Conservation (phyloP, 1,140 invertebrate species). For the Pogonus chalceus region DNA sequence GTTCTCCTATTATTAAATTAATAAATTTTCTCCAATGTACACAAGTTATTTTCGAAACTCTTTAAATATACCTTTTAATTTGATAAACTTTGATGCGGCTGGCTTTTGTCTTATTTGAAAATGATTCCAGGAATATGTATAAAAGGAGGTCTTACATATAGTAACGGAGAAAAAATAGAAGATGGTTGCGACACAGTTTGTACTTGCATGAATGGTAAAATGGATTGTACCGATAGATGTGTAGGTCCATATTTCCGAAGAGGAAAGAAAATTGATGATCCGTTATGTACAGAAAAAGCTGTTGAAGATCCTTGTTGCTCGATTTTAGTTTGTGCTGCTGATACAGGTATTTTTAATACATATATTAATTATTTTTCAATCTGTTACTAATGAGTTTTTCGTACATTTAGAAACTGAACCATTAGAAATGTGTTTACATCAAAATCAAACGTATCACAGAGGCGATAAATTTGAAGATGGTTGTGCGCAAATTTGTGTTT, state of each 20-base stretch:
- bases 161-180: slow-evolving; percentile 50
- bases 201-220: slow-evolving; percentile 49
- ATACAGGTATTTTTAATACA: slow-evolving; percentile 35
- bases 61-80: too few species aligned
- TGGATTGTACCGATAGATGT: slow-evolving; percentile 59
- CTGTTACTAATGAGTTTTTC: background rate
- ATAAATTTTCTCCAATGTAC: too few species aligned
- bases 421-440: slow-evolving; percentile 57
- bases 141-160: slow-evolving; percentile 31
- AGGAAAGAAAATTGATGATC: slow-evolving; percentile 52
- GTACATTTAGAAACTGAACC: slow-evolving; percentile 27
- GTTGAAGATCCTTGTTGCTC: slow-evolving; percentile 70
- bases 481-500: slow-evolving; percentile 66
- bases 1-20: too few species aligned
- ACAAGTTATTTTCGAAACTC: too few species aligned
- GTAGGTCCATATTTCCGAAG: slow-evolving; percentile 47
- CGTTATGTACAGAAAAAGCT: slow-evolving; percentile 59
- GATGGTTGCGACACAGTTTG: slow-evolving; percentile 62
- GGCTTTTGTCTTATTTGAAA: too few species aligned
- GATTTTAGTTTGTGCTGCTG: slow-evolving; percentile 48
- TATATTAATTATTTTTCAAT: background rate
- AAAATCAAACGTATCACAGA: slow-evolving; percentile 59
- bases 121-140: slow-evolving; percentile 25
- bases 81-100: too few species aligned
- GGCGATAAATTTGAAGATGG: slow-evolving; percentile 67